These are phyloP conservation scores for Nomada lathburiana DNA, from an alignment of 2,888 invertebrate species.

Conservation along the genomic window DNA sequence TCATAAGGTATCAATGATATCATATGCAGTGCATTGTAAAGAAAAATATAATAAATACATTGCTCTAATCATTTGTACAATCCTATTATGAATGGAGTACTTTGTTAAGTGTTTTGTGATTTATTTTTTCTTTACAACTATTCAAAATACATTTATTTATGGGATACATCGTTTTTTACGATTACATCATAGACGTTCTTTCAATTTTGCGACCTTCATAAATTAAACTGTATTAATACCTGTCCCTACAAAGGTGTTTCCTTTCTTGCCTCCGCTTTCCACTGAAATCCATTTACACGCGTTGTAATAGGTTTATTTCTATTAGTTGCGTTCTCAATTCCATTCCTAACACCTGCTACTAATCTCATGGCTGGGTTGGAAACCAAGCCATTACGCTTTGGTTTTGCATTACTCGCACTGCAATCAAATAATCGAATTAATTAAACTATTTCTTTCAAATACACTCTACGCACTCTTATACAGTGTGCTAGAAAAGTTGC, in stretches of 20 bases:
- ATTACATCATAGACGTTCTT: constrained; percentile 23
- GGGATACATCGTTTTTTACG: constrained; percentile 1
- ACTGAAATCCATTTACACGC: constrained; percentile 90
- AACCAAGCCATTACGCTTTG: constrained; percentile 93
- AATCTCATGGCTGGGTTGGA: constrained; percentile 94
- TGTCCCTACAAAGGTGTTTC: constrained; percentile 90
- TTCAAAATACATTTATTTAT: constrained; percentile 15
- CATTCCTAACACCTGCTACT: constrained; percentile 91
- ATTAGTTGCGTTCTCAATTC: constrained; percentile 87
- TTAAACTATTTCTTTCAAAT: background rate
- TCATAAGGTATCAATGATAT: constrained; percentile 47
- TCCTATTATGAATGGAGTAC: background rate
- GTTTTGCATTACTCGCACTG: constrained; percentile 86
- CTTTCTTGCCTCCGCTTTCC: constrained; percentile 88
- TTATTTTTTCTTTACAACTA: constrained; percentile 29
- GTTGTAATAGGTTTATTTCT: constrained; percentile 84
- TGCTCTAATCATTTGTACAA: constrained; percentile 42
- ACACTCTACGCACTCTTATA: background rate
- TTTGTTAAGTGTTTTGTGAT: constrained; percentile 22
- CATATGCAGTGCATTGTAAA: constrained; percentile 42
- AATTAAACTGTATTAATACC: constrained; percentile 69
- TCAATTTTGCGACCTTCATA: constrained; percentile 12
- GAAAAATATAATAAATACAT: constrained; percentile 30
- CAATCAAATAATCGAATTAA: constrained; percentile 43
- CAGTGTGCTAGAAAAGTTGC: background rate